phyloP scores from a whole-genome alignment of 30 jellyfish, hydroid and myxozoan species.

The Cassiopea xamachana region DNA sequence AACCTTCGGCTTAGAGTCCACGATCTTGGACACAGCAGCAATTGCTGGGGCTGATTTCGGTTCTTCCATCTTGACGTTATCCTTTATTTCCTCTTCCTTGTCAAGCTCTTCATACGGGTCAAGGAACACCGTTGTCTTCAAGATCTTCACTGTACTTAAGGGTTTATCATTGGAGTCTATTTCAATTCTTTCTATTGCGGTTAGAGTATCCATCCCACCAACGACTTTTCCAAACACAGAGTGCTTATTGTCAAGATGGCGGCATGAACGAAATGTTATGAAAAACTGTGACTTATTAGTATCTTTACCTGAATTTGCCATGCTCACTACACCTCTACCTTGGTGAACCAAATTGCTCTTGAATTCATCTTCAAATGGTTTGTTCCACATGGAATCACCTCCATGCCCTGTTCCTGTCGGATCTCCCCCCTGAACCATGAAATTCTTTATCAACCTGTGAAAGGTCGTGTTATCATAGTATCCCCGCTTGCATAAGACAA shows the following conservation, averaged over 20 bases:
- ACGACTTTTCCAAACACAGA: slow-evolving; percentile 97
- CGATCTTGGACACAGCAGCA: neutral
- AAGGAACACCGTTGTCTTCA: slow-evolving; percentile 73
- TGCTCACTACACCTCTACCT: slow-evolving; percentile 97
- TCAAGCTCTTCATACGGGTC: slow-evolving; percentile 98
- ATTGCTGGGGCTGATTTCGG: neutral
- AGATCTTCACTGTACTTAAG: slow-evolving; percentile 56
- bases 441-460: slow-evolving; percentile 91
- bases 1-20: slow-evolving; percentile 53
- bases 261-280: slow-evolving; percentile 94
- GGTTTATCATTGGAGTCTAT: slow-evolving; percentile 86
- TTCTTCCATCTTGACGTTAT: slow-evolving; percentile 21
- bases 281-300: slow-evolving; percentile 96
- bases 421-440: slow-evolving; percentile 99
- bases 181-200: slow-evolving; percentile 72
- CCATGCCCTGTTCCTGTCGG: slow-evolving; percentile 99
- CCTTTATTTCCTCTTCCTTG: slow-evolving; percentile 59
- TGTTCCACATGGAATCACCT: slow-evolving; percentile 95
- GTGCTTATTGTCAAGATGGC: slow-evolving; percentile 90
- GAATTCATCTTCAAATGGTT: slow-evolving; percentile 93
- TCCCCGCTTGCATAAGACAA: slow-evolving; percentile 71
- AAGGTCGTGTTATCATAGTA: slow-evolving; percentile 89
- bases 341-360: slow-evolving; percentile 83
- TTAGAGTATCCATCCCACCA: slow-evolving; percentile 93
- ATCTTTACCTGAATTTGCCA: slow-evolving; percentile 98